These are phyloP conservation scores for Brenthis daphne DNA, from an alignment of 2,888 invertebrate species.

Conservation along the genomic window DNA sequence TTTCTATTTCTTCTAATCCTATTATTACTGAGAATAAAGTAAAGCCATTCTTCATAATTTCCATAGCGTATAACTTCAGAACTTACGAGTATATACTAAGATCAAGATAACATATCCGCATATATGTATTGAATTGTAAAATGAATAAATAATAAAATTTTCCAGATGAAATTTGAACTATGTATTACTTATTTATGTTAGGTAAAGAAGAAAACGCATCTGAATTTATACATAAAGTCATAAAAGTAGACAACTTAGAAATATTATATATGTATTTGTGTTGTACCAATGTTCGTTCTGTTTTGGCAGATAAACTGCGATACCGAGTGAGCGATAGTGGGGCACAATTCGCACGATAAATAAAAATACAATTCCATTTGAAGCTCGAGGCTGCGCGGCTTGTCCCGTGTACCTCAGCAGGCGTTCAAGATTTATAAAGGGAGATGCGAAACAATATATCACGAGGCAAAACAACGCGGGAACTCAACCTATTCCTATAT, in stretches of 20 bases:
- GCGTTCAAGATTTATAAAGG: constrained; percentile 81
- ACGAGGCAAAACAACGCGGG: constrained; percentile 74
- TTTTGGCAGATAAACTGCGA: constrained; percentile 79
- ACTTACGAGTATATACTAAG: background rate
- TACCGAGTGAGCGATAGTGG: constrained; percentile 77
- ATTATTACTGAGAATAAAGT: constrained; percentile 18
- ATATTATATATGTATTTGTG: constrained; percentile 2
- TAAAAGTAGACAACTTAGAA: constrained; percentile 9
- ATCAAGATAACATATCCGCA: constrained; percentile 1
- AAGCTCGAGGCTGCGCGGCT: constrained; percentile 73
- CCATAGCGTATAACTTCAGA: constrained; percentile 1
- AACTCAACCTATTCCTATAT: constrained; percentile 71
- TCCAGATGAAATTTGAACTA: too few relatives aligned
- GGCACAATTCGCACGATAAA: constrained; percentile 80
- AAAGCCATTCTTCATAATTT: constrained; percentile 3
- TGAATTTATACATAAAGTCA: background rate
- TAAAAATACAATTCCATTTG: constrained; percentile 82
- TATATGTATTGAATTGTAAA: background rate
- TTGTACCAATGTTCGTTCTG: constrained; percentile 29
- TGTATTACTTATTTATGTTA: too few relatives aligned
- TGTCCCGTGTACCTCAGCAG: constrained; percentile 82
- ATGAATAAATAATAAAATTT: background rate
- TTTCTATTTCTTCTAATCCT: constrained; percentile 28
- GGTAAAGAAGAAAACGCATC: background rate
- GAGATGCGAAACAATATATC: constrained; percentile 81